phyloP scores from a whole-genome alignment of 2,797 vertebrate genomes.

The Sebastes wilsoni region DNA sequence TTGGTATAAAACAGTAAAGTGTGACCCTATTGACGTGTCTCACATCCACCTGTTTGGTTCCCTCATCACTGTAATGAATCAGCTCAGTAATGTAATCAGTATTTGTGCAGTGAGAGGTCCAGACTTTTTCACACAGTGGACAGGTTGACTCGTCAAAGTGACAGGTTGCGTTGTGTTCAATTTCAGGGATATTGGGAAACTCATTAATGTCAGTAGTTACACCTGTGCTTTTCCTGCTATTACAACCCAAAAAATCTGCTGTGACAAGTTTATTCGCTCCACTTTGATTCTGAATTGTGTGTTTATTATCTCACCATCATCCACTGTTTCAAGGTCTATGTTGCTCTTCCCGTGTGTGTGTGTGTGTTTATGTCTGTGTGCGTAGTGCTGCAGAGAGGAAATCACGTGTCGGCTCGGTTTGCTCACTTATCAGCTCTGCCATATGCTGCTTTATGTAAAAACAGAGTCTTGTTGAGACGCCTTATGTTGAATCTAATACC shows the following conservation, averaged over 20 bases:
- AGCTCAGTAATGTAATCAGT: neutral
- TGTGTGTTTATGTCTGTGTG: neutral
- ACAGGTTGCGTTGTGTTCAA: neutral
- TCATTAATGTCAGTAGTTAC: neutral
- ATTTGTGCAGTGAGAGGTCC: neutral
- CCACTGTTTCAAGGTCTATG: constrained; percentile 9
- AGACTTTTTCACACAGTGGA: neutral
- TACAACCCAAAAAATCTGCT: neutral
- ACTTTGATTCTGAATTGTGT: neutral
- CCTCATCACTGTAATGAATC: neutral
- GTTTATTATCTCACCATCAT: neutral
- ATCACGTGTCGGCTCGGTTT: constrained; percentile 29
- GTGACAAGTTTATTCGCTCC: neutral
- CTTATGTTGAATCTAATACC: constrained; percentile 47
- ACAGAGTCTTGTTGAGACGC: constrained; percentile 59
- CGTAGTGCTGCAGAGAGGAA: constrained; percentile 9
- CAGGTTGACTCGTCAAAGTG: neutral
- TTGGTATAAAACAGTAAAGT: neutral
- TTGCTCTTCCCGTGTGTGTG: neutral
- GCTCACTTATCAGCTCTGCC: constrained; percentile 55
- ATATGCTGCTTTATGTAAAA: constrained; percentile 65
- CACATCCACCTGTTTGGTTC: neutral
- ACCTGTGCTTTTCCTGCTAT: neutral
- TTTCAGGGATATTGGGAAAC: neutral
- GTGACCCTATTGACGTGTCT: neutral